Percentiles rank a stretch among this genome's conserved stretches.
phyloP scores from a whole-genome alignment of 2,888 invertebrate genomes.

The Drosophila colorata region DNA sequence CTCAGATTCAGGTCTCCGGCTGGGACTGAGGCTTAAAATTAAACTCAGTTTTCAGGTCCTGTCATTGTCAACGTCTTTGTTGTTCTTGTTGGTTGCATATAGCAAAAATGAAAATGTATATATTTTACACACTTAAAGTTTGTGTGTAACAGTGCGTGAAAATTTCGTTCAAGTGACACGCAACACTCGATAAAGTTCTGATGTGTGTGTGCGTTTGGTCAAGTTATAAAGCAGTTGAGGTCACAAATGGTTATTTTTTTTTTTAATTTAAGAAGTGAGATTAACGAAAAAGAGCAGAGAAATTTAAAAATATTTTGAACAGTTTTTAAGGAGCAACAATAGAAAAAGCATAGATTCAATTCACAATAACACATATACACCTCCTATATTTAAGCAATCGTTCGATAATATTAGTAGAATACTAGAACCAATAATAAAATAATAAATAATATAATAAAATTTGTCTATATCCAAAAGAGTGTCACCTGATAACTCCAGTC shows the following conservation, averaged over 20 bases:
- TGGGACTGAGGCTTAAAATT: slow-evolving; percentile 28
- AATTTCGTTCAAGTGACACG: slow-evolving; percentile 38
- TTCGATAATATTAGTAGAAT: too few relatives aligned
- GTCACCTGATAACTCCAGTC: too few relatives aligned
- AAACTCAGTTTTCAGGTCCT: slow-evolving; percentile 17
- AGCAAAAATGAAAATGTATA: slow-evolving; percentile 29
- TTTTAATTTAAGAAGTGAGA: too few relatives aligned
- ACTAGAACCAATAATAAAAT: too few relatives aligned
- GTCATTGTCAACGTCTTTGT: slow-evolving; percentile 22
- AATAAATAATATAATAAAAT: too few relatives aligned
- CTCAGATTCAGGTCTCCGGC: slow-evolving; percentile 21
- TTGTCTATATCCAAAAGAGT: too few relatives aligned
- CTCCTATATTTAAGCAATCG: too few relatives aligned
- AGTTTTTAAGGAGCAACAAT: too few relatives aligned
- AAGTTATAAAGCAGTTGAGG: slow-evolving; percentile 2
- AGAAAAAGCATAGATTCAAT: too few relatives aligned
- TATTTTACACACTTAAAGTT: slow-evolving; percentile 50
- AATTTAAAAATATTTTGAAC: too few relatives aligned
- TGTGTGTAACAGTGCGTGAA: slow-evolving; percentile 36
- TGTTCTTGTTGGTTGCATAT: slow-evolving; percentile 3
- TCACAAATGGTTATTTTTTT: neutral
- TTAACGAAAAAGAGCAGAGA: neutral
- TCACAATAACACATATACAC: too few relatives aligned
- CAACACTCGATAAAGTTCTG: slow-evolving; percentile 32
- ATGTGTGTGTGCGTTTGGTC: neutral